Base-by-base conservation (phyloP, 2,113 vertebrate species). In the Nerophis ophidion region DNA sequence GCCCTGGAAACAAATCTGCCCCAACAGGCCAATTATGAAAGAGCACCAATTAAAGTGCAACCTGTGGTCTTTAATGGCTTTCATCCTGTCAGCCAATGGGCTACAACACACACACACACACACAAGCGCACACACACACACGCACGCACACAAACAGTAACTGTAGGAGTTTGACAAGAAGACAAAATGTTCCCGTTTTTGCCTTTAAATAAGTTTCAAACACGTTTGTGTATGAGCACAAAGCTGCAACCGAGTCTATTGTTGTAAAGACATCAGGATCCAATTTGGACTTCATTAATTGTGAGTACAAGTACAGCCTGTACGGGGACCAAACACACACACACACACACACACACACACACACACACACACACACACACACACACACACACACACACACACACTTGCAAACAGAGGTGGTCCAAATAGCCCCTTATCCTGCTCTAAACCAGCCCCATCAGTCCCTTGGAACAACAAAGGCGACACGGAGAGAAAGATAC, bases 241-340 rank as follows among this genome's bases (percentile, higher is more conserved):
- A 33, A 57, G 65, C 72, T 68, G 66, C 63, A 64, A 71, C 58
- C 63, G 71, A 72, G 26, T 26, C 26, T 26, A 26, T 3, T 26
- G 26, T 26, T 26, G 26, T 4, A 26, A 26, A 26, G 3, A 26
- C 26, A 26, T 26, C 26, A 26, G 71, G 74, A 81, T 79, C 75
- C 68, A 76, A 76, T 83, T 81, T 75, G 63, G 74, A 71, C 73
- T 72, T 81, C 70, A 72, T 83, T 79, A 81, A 51, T 59, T 60
- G 50, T 7, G 26, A 42, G 63, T 53, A 72, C 65, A 52, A 71
- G 42, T 55, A 65, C 54, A 72, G 66, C 71, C 40, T 51, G 60
- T 60, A 71, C n/a, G 49, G 65, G 66, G 68, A 62, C 52, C 63
- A 8, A 8, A 8, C 66, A 57, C 71, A 48, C 63, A 48, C 40